Evolutionary conservation across 2,113 vertebrate genomes (phyloP), one percentile per base, ranked within the genome.

Genomic region (Salvator merianae): DNA sequence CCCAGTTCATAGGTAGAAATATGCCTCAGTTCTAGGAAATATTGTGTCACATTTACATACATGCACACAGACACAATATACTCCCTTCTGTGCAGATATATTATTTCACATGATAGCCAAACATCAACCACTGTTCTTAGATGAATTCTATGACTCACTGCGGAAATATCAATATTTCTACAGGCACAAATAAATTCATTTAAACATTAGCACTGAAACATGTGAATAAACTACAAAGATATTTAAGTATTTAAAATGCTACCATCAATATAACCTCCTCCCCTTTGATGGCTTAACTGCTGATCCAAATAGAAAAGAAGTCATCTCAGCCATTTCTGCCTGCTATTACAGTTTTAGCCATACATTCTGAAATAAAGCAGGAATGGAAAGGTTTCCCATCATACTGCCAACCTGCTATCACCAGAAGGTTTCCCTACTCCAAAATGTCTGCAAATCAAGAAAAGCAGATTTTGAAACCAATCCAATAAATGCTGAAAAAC

Each of bases 401-500:
- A 34, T 7, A 62, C 9, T 77, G 65, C 79, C 38, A 50, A 3
- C 65, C 28, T 69, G 30, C 65, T 13, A 55, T 55, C 12, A 55
- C 32, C 32, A 70, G 43, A 81, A 71, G n/a, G 4, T n/a, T 53
- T 13, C n/a, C 7, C 22, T 30, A 5, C 40, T 7, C 16, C 28
- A 47, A 36, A 32, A 50, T n/a, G 50, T 79, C 36, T 43, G n/a
- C 34, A 84, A 62, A 32, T 53, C 50, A 59, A 59, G 80, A 1
- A 40, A 80, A 79, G n/a, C 12, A 68, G 10, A 3, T 1, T 84
- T 79, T n/a, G 59, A 88, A 90, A 9, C 30, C 22, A 71, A 53
- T 87, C n/a, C 32, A 55, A 43, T 70, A 43, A 0, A 80, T 59
- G 30, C 72, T 89, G 65, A 81, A 77, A 14, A 90, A 83, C 36